Percentiles rank a stretch among this genome's conserved stretches.
These are phyloP conservation scores for Chaetodon trifascialis DNA, from an alignment of 2,113 vertebrate species.

Conservation along the genomic window DNA sequence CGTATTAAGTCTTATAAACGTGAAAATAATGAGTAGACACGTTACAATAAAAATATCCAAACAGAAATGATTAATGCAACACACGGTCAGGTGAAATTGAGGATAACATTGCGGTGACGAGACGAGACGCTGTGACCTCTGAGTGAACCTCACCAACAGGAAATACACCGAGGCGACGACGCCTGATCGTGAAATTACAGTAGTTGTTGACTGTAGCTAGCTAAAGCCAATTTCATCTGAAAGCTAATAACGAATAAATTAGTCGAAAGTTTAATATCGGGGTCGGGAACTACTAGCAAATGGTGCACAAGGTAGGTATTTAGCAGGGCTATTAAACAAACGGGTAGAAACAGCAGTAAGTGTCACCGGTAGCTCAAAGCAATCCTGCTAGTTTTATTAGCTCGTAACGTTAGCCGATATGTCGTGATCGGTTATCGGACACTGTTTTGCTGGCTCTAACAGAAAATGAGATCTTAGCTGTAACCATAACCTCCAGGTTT, in stretches of 20 bases:
- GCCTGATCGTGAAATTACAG: background rate
- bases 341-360: background rate
- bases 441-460: background rate
- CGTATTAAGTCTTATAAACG: too few relatives aligned
- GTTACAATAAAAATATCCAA: background rate
- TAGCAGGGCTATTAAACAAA: background rate
- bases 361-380: background rate
- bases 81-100: background rate
- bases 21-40: background rate
- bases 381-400: conserved; percentile 30
- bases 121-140: conserved; percentile 28
- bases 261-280: background rate
- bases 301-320: conserved; percentile 33
- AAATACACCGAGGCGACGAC: conserved; percentile 21
- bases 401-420: background rate
- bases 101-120: background rate
- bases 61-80: background rate
- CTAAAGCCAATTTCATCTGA: background rate
- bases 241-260: background rate
- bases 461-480: background rate
- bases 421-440: background rate
- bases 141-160: conserved; percentile 56
- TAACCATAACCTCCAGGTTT: background rate
- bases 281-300: too few relatives aligned
- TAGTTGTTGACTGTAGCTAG: background rate